Base-by-base conservation (phyloP, 2,888 invertebrate species). In the Strigamia transsilvanica region DNA sequence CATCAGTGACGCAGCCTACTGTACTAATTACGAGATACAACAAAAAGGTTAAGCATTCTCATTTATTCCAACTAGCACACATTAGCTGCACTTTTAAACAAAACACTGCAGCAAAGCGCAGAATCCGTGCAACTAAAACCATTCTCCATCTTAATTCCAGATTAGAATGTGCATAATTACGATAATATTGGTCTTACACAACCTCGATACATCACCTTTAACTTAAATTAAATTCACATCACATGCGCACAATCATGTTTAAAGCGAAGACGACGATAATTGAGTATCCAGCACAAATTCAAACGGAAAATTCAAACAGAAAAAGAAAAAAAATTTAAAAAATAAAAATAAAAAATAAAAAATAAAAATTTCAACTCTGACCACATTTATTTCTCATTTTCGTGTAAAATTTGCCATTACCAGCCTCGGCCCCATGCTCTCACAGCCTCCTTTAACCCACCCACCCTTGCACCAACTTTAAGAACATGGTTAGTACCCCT, bases 221-320 rank as follows among this genome's bases (percentile, higher is more conserved):
- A 56, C 56, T 56, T 56, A 56, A 56, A 56, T 56, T 56, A 56
- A 56, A 56, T 18, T 56, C 56, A 56, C 56, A 18, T 9, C 56
- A 56, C 18, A n/a, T 56, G 56, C 56, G 6, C 56, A 56, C 56
- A 18, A 56, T n/a, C 13, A 18, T 0, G n/a, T 56, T 56, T 56
- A 56, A 56, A 56, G 21, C 18, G 4, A n/a, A 56, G 56, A 56
- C 18, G 56, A 56, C 18, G n/a, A 56, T 56, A 15, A 18, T 56
- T 56, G 21, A 56, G 21, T 18, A 18, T 56, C 56, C 18, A 21
- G 56, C n/a, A 5, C 56, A 9, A 15, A 7, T n/a, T 9, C 18
- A 46, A 46, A 46, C 46, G 4, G n/a, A 1, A 18, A 15, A 15
- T 18, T 18, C 18, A 18, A 15, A 15, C n/a, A 15, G 4, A 51